Evolutionary conservation across 2,888 invertebrate genomes (phyloP).

Genomic region (Epirrhoe tristata): DNA sequence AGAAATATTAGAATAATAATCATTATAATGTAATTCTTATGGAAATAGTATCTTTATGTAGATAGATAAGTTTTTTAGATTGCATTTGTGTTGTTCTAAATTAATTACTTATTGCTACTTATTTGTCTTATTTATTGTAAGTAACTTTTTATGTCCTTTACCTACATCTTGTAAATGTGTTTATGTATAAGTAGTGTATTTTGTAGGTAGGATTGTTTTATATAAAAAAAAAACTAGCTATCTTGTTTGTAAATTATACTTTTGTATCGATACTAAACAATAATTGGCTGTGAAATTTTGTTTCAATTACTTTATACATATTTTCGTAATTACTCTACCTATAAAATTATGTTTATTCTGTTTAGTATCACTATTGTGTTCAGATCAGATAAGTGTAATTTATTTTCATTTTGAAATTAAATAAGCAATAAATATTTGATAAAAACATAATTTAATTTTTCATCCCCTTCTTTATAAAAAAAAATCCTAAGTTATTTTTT

Average conservation of each 20-base stretch:
- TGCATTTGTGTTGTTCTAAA: neutral
- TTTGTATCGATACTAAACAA: constrained; percentile 11
- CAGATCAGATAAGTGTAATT: neutral
- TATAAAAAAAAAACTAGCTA: neutral
- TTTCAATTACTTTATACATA: constrained; percentile 6
- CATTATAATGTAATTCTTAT: too few species aligned
- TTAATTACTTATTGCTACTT: neutral
- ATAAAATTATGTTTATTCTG: neutral
- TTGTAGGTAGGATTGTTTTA: neutral
- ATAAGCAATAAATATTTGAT: neutral
- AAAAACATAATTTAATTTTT: neutral
- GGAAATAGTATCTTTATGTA: neutral
- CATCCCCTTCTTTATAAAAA: neutral
- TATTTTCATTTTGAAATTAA: neutral
- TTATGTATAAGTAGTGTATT: neutral
- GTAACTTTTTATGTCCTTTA: neutral
- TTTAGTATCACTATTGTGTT: constrained; percentile 8
- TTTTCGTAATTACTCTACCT: neutral
- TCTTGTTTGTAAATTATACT: neutral
- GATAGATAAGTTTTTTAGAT: neutral
- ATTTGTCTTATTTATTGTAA: neutral
- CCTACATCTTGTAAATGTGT: neutral
- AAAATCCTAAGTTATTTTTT: neutral
- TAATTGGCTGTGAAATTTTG: constrained; percentile 30
- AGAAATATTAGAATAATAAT: too few species aligned